Percentiles rank a stretch among this genome's conserved stretches.
Conservation (phyloP, 1,140 invertebrate genomes). For the Scylla paramamosain region DNA sequence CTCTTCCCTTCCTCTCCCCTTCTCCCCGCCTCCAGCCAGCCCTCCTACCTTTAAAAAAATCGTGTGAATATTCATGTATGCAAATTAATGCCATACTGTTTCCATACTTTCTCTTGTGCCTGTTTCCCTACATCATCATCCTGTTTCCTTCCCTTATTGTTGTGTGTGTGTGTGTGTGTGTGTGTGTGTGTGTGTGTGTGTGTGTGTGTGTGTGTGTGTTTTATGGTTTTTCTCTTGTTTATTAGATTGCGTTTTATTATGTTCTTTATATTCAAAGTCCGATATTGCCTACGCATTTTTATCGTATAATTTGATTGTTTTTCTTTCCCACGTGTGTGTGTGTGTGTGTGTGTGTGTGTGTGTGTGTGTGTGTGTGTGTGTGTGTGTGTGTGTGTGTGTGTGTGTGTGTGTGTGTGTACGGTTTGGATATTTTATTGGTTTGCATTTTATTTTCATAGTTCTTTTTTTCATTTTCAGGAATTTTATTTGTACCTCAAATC, state of each 20-base stretch:
- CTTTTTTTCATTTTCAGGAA: not conserved
- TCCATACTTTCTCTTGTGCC: constrained; percentile 27
- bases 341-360: constrained; percentile 18
- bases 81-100: constrained; percentile 40
- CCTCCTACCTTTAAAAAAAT: not conserved
- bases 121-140: constrained; percentile 28
- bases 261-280: not conserved
- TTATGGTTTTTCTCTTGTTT: not conserved
- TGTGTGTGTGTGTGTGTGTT: constrained; percentile 6
- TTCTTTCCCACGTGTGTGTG: not conserved
- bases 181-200: constrained; percentile 23
- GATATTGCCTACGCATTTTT: constrained; percentile 13
- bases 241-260: constrained; percentile 14
- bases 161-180: not conserved
- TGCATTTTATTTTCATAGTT: not conserved
- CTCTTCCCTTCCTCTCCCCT: not conserved
- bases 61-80: constrained; percentile 47
- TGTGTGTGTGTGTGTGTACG: not conserved
- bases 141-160: constrained; percentile 9
- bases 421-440: not conserved
- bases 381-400: not conserved
- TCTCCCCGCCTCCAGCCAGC: not conserved
- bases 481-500: not conserved
- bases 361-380: constrained; percentile 3
- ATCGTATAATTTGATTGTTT: constrained; percentile 17